Base-by-base conservation (phyloP, 92 coral and sea anemone species). In the Heteractis magnifica region DNA sequence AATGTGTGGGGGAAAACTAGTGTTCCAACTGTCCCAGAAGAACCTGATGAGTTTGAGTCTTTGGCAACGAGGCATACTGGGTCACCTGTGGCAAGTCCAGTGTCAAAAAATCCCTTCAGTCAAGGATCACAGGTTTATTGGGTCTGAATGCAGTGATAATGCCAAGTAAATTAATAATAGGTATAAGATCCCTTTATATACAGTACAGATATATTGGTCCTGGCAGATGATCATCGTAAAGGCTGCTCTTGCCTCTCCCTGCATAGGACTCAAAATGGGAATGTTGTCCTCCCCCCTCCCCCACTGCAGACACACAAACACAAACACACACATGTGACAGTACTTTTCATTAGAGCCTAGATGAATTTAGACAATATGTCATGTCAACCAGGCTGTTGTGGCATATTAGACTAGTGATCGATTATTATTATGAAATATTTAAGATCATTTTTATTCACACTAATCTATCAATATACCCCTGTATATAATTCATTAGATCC, bases 41-140 rank as follows among this genome's bases (percentile, higher is more conserved):
- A 87, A 64, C 44, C 44, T 34, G 92, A 91, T 55, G 92, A 91
- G 59, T 91, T 91, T 82, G 91, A 89, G 53, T 88, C 92, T 50
- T 82, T 85, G 78, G 92, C 88, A n/a, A 76, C 92, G 14, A 85
- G 88, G 41, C 92, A 86, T 68, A 82, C 89, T 49, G 90, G 90
- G 51, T 87, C 94, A 8, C 94, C 92, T 3, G 49, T 78, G 12
- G 51, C 53, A 50, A 84, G 87, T 62, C 87, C 87, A 62, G 44
- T 49, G 4, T 49, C 88, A 70, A 71, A 52, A 19, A 89, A 89
- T 86, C 92, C 92, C 26, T 89, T 89, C 70, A 85, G 83, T 79
- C 87, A 89, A 50, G 88, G 88, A 41, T 58, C 85, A 53, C 83
- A 85, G 56, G 90, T 86, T 9, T 86, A 86, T 62, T 89, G 92